These are phyloP conservation scores for Cacajao melanocephalus DNA, from an alignment of 2,797 vertebrate genomes.

Conservation along the genomic window DNA sequence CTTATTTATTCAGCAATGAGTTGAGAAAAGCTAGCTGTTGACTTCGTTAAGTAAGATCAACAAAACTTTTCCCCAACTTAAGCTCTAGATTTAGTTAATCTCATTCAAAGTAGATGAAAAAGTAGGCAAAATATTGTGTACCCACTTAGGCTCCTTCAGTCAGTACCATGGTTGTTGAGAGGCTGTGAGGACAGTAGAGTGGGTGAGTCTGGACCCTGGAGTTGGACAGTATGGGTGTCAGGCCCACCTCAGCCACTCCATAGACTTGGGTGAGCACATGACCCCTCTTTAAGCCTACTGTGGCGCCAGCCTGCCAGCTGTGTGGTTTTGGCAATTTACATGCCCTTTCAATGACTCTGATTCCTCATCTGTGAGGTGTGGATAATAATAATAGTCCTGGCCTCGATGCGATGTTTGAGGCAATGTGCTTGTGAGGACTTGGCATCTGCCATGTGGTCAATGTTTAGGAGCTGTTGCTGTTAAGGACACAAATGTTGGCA, in stretches of 20 bases:
- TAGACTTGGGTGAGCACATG: neutral
- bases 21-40: neutral
- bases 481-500: neutral
- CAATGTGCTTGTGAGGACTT: neutral
- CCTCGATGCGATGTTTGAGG: neutral
- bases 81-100: neutral
- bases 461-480: neutral
- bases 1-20: neutral
- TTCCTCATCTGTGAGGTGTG: neutral
- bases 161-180: neutral
- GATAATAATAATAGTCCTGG: neutral
- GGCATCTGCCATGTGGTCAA: accelerated
- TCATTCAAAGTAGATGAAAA: slow-evolving; percentile 22
- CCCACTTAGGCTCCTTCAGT: neutral
- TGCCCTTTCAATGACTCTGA: neutral
- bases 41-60: slow-evolving; percentile 40
- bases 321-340: neutral
- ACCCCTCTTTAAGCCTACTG: neutral
- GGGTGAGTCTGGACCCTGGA: neutral
- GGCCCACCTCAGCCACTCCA: neutral
- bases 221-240: neutral
- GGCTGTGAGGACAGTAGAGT: neutral
- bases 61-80: neutral
- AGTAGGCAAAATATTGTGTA: neutral
- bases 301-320: neutral